A percentile compares a stretch with the other conserved stretches of the same genome.
Conservation (phyloP, 2,113 vertebrate genomes). For the Bubo bubo region DNA sequence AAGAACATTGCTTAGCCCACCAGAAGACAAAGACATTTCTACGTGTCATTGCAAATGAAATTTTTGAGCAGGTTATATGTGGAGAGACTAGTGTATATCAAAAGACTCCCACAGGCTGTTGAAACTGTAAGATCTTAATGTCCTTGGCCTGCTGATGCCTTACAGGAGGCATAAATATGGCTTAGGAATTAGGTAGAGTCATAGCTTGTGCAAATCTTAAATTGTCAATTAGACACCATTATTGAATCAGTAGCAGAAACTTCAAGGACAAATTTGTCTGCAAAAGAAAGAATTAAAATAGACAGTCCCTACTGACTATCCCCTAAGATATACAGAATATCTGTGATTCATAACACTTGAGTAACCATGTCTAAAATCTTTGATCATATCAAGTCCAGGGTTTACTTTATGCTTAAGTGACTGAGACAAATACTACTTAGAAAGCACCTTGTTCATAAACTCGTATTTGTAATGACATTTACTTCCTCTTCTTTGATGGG, state of each 20-base stretch:
- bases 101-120: constrained; percentile 27
- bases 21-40: constrained; percentile 37
- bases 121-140: constrained; percentile 56
- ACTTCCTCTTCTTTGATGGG: neutral
- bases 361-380: neutral
- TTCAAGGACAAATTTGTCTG: constrained; percentile 56
- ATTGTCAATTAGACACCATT: constrained; percentile 65
- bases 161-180: constrained; percentile 50
- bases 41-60: neutral
- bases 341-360: constrained; percentile 27
- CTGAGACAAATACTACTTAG: neutral
- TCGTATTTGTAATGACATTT: neutral
- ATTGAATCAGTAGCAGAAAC: constrained; percentile 50
- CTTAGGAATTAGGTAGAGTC: constrained; percentile 52
- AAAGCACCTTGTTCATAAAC: constrained; percentile 9
- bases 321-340: constrained; percentile 17
- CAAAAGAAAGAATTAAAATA: constrained; percentile 62
- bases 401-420: constrained; percentile 38
- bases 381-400: constrained; percentile 11
- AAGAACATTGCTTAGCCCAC: neutral
- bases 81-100: constrained; percentile 20
- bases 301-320: neutral
- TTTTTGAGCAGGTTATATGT: constrained; percentile 48
- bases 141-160: constrained; percentile 67
- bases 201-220: constrained; percentile 61